Evolutionary conservation across 1,140 invertebrate species (phyloP).

Genomic region (Trypoxylus dichotomus): DNA sequence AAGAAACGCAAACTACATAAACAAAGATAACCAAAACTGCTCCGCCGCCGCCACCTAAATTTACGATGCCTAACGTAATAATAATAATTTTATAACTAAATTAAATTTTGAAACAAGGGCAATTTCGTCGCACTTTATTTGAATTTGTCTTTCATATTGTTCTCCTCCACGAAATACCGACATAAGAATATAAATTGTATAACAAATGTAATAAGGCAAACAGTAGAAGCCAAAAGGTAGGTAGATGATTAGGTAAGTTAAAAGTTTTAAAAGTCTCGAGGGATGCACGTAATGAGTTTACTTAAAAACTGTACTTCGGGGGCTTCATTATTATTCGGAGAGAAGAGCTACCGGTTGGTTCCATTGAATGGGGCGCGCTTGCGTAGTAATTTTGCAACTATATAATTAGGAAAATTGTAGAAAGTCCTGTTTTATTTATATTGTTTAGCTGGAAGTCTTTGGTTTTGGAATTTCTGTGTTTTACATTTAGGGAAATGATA

Average conservation of each 20-base stretch:
- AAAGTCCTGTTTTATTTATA: background rate
- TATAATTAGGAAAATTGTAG: background rate
- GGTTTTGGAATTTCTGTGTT: too few species aligned
- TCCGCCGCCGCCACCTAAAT: background rate
- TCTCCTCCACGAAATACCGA: slow-evolving; percentile 8
- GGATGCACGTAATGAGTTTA: slow-evolving; percentile 28
- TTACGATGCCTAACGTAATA: background rate
- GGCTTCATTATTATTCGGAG: slow-evolving; percentile 26
- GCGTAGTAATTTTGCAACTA: background rate
- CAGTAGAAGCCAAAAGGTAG: slow-evolving; percentile 13
- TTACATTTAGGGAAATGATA: too few species aligned
- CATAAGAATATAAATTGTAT: slow-evolving; percentile 27
- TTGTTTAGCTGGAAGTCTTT: too few species aligned
- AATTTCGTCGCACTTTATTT: slow-evolving; percentile 22
- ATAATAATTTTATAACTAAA: slow-evolving; percentile 22
- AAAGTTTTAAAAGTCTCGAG: slow-evolving; percentile 30
- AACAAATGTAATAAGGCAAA: slow-evolving; percentile 29
- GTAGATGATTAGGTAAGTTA: slow-evolving; percentile 30
- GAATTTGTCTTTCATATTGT: slow-evolving; percentile 25
- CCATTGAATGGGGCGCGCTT: background rate
- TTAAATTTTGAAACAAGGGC: slow-evolving; percentile 23
- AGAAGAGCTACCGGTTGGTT: background rate
- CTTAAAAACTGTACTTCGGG: slow-evolving; percentile 27
- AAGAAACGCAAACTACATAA: slow-evolving; percentile 8
- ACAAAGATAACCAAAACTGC: slow-evolving; percentile 1